Evolutionary conservation across 64 coral and sea anemone genomes (phyloP).

Genomic region (Trachythela sp.): DNA sequence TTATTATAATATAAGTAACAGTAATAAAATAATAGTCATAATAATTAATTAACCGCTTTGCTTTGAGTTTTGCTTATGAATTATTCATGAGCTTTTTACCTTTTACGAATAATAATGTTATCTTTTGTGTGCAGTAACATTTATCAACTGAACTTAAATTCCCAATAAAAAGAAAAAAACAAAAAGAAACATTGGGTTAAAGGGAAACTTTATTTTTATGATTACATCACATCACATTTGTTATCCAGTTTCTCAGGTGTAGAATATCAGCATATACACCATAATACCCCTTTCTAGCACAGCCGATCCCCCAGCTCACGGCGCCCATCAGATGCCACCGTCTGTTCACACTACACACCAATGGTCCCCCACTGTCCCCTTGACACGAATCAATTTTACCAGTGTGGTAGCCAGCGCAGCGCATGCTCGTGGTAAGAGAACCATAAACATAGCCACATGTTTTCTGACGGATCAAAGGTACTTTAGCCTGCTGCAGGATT

Average conservation of each 20-base stretch:
- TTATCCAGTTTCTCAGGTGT: background rate
- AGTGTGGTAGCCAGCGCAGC: background rate
- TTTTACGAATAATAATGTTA: too few relatives aligned
- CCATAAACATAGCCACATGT: background rate
- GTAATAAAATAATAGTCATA: too few relatives aligned
- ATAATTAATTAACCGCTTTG: too few relatives aligned
- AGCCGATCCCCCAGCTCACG: constrained; percentile 9
- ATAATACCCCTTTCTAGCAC: background rate
- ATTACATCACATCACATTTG: background rate
- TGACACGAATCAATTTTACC: background rate
- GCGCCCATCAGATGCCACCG: background rate
- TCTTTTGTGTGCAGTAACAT: too few relatives aligned
- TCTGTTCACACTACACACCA: background rate
- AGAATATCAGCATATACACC: constrained; percentile 18
- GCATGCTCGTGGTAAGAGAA: background rate
- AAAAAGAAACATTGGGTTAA: too few relatives aligned
- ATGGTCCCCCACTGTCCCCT: constrained; percentile 2
- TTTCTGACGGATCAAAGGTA: background rate
- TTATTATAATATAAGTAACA: too few relatives aligned
- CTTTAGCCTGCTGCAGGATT: background rate
- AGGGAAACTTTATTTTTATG: too few relatives aligned
- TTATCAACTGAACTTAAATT: too few relatives aligned
- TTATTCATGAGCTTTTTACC: too few relatives aligned
- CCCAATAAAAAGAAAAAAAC: too few relatives aligned
- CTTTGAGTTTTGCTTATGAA: too few relatives aligned